phyloP scores from a whole-genome alignment of 2,888 invertebrate species.

The Taphrorychus bicolor region DNA sequence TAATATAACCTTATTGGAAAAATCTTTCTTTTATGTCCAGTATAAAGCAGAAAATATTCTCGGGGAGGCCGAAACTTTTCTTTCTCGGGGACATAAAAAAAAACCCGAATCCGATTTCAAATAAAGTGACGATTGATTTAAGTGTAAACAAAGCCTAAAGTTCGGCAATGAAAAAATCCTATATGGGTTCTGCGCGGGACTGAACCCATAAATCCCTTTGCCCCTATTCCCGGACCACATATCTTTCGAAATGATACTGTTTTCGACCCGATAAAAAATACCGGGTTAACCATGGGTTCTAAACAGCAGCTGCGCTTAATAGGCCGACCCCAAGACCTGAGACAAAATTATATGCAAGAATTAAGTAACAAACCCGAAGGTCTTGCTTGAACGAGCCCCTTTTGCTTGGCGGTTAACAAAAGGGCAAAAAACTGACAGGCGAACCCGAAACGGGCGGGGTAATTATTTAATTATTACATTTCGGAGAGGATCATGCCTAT shows the following conservation, averaged over 20 bases:
- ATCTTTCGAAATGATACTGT: neutral
- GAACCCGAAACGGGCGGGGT: slow-evolving; percentile 57
- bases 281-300: too few relatives aligned
- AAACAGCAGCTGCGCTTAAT: neutral
- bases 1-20: slow-evolving; percentile 11
- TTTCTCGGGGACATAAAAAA: slow-evolving; percentile 24
- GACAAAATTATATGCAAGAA: neutral
- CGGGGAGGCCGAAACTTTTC: slow-evolving; percentile 22
- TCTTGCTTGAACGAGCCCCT: slow-evolving; percentile 1
- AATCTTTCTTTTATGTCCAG: slow-evolving; percentile 15
- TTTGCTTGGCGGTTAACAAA: slow-evolving; percentile 43
- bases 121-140: slow-evolving; percentile 41
- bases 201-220: neutral
- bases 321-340: too few relatives aligned
- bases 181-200: neutral
- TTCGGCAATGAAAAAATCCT: slow-evolving; percentile 9
- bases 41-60: slow-evolving; percentile 16
- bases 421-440: slow-evolving; percentile 47
- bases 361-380: neutral
- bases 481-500: slow-evolving; percentile 42
- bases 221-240: neutral
- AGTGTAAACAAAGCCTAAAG: slow-evolving; percentile 39
- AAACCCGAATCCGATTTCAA: slow-evolving; percentile 31
- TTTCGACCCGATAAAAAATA: neutral
- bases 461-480: slow-evolving; percentile 57